Evolutionary conservation across 2,113 vertebrate genomes (phyloP).

Genomic region (Syngnathus scovelli): DNA sequence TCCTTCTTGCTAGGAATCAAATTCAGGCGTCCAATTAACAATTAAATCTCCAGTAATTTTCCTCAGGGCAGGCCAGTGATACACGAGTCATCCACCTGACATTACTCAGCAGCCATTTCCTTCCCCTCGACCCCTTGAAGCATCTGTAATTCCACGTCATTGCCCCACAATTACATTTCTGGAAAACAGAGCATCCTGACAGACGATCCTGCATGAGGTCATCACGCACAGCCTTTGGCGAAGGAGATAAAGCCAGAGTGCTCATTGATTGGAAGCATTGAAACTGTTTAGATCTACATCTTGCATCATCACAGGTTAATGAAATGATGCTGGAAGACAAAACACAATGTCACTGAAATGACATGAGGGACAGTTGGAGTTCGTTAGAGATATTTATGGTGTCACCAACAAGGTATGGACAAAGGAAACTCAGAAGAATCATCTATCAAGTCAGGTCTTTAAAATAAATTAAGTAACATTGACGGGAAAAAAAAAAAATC

Average conservation of each 20-base stretch:
- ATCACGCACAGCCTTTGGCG: conserved; percentile 11
- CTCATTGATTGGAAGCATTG: conserved; percentile 1
- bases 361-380: not conserved
- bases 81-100: conserved; percentile 46
- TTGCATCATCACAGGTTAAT: not conserved
- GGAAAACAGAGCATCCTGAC: conserved; percentile 49
- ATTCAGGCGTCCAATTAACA: conserved; percentile 53
- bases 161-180: conserved; percentile 52
- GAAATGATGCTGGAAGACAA: not conserved
- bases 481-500: not conserved
- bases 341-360: not conserved
- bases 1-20: conserved; percentile 20
- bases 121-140: conserved; percentile 51
- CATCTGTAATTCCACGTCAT: conserved; percentile 35
- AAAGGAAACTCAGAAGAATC: not conserved
- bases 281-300: conserved; percentile 5
- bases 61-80: conserved; percentile 32
- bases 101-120: conserved; percentile 57
- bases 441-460: not conserved
- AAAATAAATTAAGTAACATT: not conserved
- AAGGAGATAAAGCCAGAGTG: not conserved
- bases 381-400: not conserved
- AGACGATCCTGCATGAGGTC: conserved; percentile 20
- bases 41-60: conserved; percentile 69
- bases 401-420: not conserved